Evolutionary conservation across 1,140 invertebrate genomes (phyloP).

Genomic region (Bilobella aurantiaca): DNA sequence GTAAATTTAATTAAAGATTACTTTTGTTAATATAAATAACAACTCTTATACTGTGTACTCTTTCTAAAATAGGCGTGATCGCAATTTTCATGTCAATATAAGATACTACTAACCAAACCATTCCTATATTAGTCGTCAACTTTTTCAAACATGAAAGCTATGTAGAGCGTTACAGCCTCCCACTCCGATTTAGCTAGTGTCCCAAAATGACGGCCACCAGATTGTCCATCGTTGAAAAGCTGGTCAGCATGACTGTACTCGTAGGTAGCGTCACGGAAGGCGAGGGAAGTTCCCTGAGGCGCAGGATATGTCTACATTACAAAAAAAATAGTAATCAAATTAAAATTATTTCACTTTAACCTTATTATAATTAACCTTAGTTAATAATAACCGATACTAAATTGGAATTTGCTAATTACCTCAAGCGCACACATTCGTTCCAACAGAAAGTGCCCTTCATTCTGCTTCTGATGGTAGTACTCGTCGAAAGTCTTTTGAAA

Average conservation of each 20-base stretch:
- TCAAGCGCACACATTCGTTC: conserved; percentile 65
- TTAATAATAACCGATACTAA: background rate
- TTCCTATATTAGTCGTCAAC: background rate
- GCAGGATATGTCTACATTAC: conserved; percentile 56
- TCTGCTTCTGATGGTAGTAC: conserved; percentile 59
- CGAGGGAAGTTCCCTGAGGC: conserved; percentile 41
- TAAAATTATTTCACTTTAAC: background rate
- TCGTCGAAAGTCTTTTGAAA: conserved; percentile 65
- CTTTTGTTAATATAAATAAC: too few species aligned
- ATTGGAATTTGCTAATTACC: conserved; percentile 38
- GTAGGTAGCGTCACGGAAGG: conserved; percentile 47
- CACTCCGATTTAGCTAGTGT: conserved; percentile 84
- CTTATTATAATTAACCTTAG: background rate
- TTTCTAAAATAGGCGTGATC: too few species aligned
- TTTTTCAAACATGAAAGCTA: conserved; percentile 75
- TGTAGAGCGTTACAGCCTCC: conserved; percentile 78
- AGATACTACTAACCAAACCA: too few species aligned
- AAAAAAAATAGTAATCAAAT: conserved; percentile 5
- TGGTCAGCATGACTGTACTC: conserved; percentile 65
- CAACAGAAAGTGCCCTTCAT: conserved; percentile 53
- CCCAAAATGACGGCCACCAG: conserved; percentile 48
- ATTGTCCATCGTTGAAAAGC: conserved; percentile 48
- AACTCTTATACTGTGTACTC: too few species aligned
- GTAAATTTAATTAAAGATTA: too few species aligned
- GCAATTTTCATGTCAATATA: too few species aligned